Conservation (phyloP, 2,797 vertebrate genomes). For the Phataginus tetradactyla region DNA sequence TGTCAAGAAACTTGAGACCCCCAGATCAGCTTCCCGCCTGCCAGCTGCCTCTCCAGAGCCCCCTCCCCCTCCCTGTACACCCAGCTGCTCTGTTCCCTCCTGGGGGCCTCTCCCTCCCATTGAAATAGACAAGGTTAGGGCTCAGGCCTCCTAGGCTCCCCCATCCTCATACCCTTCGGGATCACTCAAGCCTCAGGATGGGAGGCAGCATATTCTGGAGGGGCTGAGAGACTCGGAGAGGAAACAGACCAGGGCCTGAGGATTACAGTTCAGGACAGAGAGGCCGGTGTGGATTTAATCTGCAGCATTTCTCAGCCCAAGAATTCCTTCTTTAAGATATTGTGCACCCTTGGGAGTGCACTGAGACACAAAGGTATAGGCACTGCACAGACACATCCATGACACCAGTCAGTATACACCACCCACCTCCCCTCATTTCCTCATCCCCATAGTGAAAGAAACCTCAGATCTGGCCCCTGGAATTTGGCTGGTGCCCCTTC, state of each 20-base stretch:
- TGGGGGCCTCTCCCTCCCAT: conserved; percentile 17
- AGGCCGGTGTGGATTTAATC: background rate
- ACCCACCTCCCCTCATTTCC: conserved; percentile 21
- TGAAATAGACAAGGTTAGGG: background rate
- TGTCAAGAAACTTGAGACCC: conserved; percentile 84
- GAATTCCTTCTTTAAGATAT: background rate
- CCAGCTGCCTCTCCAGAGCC: conserved; percentile 76
- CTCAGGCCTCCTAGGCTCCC: background rate
- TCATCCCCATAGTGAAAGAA: background rate
- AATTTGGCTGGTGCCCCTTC: background rate
- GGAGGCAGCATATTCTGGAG: background rate
- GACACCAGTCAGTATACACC: background rate
- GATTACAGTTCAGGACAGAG: background rate
- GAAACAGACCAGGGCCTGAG: background rate
- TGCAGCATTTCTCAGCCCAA: background rate
- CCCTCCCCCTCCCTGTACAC: conserved; percentile 54
- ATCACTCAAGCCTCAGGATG: background rate
- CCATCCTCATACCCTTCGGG: background rate
- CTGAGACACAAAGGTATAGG: background rate
- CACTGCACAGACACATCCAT: background rate
- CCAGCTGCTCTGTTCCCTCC: conserved; percentile 60
- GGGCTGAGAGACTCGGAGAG: background rate
- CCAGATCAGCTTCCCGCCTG: conserved; percentile 79
- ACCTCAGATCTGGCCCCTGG: background rate
- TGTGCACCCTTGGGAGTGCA: background rate